Evolutionary conservation across 2,888 invertebrate genomes (phyloP).

Genomic region (Epsilonema sp.): DNA sequence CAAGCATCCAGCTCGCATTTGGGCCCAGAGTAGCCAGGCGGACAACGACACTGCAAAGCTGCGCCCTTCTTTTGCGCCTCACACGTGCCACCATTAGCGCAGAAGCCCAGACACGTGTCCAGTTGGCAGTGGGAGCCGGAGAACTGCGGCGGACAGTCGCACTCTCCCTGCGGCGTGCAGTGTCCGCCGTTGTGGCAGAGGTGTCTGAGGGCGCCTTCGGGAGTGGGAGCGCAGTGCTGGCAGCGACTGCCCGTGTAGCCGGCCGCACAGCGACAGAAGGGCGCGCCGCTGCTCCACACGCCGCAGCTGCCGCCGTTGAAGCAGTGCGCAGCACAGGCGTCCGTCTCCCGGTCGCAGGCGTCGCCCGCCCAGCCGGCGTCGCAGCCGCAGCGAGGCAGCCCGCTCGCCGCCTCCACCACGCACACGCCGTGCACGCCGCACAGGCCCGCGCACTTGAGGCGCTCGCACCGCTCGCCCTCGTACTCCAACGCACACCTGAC

Average conservation of each 20-base stretch:
- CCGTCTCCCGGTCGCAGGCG: conserved; percentile 43
- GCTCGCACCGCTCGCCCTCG: conserved; percentile 43
- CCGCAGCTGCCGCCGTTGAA: conserved; percentile 42
- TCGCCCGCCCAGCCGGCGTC: conserved; percentile 45
- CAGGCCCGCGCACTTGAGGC: conserved; percentile 27
- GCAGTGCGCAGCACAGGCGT: conserved; percentile 38
- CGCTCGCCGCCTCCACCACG: conserved; percentile 19
- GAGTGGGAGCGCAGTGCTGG: conserved; percentile 13
- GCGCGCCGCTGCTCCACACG: conserved; percentile 28
- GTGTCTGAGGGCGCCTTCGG: conserved; percentile 15
- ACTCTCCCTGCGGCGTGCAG: conserved; percentile 32
- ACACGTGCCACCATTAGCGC: conserved; percentile 9
- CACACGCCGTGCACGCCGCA: conserved; percentile 45
- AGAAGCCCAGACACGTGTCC: conserved; percentile 5
- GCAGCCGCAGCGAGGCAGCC: conserved; percentile 30
- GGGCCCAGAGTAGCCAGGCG: conserved; percentile 27
- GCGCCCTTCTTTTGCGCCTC: conserved; percentile 6
- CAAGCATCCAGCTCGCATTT: conserved; percentile 11
- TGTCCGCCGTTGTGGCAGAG: conserved; percentile 46
- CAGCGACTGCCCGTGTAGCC: conserved; percentile 14
- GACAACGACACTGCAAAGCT: conserved; percentile 37
- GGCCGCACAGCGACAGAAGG: conserved; percentile 12
- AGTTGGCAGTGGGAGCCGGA: conserved; percentile 2
- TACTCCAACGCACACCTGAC: conserved; percentile 39
- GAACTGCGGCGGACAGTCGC: conserved; percentile 2